Evolutionary conservation across 2,888 invertebrate species (phyloP).

Genomic region (Phaonia tiefii): DNA sequence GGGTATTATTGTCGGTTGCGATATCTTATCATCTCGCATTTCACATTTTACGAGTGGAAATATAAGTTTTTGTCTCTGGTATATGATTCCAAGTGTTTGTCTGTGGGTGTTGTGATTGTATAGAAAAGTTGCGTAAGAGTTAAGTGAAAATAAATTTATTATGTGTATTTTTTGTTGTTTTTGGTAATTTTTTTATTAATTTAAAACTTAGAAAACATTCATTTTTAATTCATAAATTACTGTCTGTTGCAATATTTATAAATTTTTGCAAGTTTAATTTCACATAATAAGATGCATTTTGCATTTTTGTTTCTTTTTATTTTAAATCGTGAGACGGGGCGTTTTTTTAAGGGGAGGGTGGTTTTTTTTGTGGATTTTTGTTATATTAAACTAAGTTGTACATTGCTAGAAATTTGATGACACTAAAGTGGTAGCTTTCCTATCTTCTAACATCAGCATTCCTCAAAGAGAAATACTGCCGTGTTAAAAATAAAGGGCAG

Average conservation of each 20-base stretch:
- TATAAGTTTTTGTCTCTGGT: not conserved
- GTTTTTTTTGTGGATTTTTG: constrained; percentile 28
- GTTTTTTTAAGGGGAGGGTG: not conserved
- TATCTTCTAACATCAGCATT: no score
- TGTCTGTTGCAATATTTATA: constrained; percentile 34
- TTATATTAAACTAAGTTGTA: constrained; percentile 61
- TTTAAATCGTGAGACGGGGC: constrained; percentile 34
- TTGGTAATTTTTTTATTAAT: constrained; percentile 61
- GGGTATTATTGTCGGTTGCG: no score
- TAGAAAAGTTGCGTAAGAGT: not conserved
- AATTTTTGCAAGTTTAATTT: constrained; percentile 37
- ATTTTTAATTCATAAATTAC: constrained; percentile 27
- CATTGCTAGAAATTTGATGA: constrained; percentile 48
- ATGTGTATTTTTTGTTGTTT: constrained; percentile 12
- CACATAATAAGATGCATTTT: constrained; percentile 38
- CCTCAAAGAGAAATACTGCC: not conserved
- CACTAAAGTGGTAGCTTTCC: constrained; percentile 18
- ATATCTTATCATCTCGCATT: constrained; percentile 43
- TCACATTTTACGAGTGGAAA: constrained; percentile 26
- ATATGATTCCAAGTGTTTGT: constrained; percentile 5
- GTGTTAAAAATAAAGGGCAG: constrained; percentile 1
- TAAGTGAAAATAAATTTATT: not conserved
- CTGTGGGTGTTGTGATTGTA: not conserved
- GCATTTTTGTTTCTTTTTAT: constrained; percentile 15
- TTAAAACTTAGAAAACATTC: constrained; percentile 51